These are phyloP conservation scores for Ganaspis brasiliensis DNA, from an alignment of 2,888 invertebrate species.

Conservation along the genomic window DNA sequence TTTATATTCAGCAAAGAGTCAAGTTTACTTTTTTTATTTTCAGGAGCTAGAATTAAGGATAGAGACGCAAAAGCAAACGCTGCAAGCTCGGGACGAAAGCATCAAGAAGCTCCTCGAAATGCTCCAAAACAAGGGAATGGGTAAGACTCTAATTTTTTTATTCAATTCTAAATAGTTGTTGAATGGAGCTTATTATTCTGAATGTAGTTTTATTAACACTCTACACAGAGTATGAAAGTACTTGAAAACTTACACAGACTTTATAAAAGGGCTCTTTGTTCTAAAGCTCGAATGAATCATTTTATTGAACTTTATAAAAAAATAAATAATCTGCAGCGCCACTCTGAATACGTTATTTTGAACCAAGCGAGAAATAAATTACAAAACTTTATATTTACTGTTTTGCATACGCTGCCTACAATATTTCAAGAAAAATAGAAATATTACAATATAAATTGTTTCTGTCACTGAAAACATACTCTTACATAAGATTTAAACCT, in stretches of 20 bases:
- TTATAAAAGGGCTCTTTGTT: constrained; percentile 8
- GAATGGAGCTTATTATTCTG: not conserved
- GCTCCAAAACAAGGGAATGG: constrained; percentile 98
- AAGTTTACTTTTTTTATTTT: constrained; percentile 65
- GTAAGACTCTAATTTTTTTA: constrained; percentile 83
- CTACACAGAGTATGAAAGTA: not conserved
- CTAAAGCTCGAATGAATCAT: not conserved
- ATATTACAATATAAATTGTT: not conserved
- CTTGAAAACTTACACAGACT: not conserved
- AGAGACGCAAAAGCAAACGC: constrained; percentile 98
- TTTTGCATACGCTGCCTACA: too few relatives aligned
- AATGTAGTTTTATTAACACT: not conserved
- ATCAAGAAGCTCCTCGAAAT: constrained; percentile 99
- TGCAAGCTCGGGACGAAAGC: constrained; percentile 97
- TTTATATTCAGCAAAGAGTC: too few relatives aligned
- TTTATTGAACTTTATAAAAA: not conserved
- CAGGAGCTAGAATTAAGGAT: constrained; percentile 97
- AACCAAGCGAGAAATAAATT: too few relatives aligned
- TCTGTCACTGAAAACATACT: not conserved
- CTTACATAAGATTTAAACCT: constrained; percentile 1
- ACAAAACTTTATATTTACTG: too few relatives aligned
- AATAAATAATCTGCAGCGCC: not conserved
- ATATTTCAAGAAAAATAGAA: not conserved
- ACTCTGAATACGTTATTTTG: too few relatives aligned
- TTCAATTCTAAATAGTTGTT: constrained; percentile 4